phyloP scores from a whole-genome alignment of 2,113 vertebrate species.

The Sinocyclocheilus grahami region DNA sequence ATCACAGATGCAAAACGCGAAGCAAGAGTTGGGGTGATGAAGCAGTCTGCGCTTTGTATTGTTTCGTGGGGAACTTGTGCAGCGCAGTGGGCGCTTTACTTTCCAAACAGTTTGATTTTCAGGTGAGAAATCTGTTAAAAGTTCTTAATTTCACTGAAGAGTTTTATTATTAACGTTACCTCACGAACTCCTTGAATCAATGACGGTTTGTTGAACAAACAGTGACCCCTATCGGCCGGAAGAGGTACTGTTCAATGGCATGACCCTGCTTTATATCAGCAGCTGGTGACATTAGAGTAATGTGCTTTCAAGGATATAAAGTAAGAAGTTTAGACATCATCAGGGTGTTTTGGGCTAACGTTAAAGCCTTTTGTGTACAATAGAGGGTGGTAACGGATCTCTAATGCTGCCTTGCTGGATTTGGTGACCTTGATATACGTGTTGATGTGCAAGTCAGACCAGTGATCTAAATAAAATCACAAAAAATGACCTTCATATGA shows the following conservation, averaged over 20 bases:
- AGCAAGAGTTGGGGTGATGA: constrained; percentile 39
- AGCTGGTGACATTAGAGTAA: not conserved
- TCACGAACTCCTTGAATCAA: not conserved
- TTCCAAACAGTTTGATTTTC: constrained; percentile 75
- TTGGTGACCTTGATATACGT: too few species aligned
- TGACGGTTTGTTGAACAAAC: too few species aligned
- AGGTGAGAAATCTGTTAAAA: constrained; percentile 65
- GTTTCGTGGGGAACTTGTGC: constrained; percentile 78
- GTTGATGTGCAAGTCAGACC: too few species aligned
- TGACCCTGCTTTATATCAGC: not conserved
- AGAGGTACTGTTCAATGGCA: not conserved
- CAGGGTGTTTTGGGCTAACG: too few species aligned
- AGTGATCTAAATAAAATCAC: too few species aligned
- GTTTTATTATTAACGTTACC: not conserved
- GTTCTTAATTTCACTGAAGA: not conserved
- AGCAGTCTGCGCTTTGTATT: constrained; percentile 63
- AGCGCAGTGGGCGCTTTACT: constrained; percentile 72
- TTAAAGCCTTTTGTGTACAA: too few species aligned
- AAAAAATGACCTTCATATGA: not conserved
- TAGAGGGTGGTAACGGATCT: too few species aligned
- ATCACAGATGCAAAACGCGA: constrained; percentile 64
- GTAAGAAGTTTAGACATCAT: too few species aligned
- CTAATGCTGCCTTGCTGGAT: too few species aligned
- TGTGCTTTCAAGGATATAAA: too few species aligned
- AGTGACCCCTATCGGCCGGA: not conserved